Evolutionary conservation across 2,888 invertebrate species (phyloP).

Genomic region (Endomychus coccineus): DNA sequence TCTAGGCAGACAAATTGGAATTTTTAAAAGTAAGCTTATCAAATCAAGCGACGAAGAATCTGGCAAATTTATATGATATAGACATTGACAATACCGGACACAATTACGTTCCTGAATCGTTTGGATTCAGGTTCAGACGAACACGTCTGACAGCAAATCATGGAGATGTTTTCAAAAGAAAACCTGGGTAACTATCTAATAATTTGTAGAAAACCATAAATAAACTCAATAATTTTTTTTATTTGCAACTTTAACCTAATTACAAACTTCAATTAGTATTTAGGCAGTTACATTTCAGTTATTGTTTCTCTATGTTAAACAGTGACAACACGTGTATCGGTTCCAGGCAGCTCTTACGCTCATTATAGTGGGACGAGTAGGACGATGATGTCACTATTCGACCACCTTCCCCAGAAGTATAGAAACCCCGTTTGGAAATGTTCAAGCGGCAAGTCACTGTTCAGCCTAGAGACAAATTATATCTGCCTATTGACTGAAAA

Average conservation of each 20-base stretch:
- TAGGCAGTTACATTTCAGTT: no score
- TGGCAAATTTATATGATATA: conserved; percentile 11
- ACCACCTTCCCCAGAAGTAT: no score
- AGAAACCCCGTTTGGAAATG: no score
- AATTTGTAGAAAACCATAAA: neutral
- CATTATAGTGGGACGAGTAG: no score
- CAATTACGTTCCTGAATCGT: conserved; percentile 9
- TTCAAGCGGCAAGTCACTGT: no score
- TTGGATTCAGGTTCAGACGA: conserved; percentile 6
- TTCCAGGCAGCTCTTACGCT: no score
- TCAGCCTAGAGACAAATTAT: no score
- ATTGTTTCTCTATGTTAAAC: no score
- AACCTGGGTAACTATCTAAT: conserved; percentile 6
- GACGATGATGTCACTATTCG: no score
- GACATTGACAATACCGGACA: conserved; percentile 14
- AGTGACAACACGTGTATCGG: no score
- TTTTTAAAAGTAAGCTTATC: conserved; percentile 11
- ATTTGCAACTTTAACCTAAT: neutral
- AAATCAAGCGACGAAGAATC: conserved; percentile 7
- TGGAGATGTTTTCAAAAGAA: conserved; percentile 12
- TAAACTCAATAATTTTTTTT: neutral
- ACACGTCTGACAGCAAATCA: conserved; percentile 9
- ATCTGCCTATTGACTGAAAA: no score
- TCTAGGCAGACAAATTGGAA: conserved; percentile 9
- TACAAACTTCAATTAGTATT: no score